Percentiles rank a stretch among this genome's conserved stretches.
Conservation (phyloP, 2,888 invertebrate genomes). For the Buathra laborator region DNA sequence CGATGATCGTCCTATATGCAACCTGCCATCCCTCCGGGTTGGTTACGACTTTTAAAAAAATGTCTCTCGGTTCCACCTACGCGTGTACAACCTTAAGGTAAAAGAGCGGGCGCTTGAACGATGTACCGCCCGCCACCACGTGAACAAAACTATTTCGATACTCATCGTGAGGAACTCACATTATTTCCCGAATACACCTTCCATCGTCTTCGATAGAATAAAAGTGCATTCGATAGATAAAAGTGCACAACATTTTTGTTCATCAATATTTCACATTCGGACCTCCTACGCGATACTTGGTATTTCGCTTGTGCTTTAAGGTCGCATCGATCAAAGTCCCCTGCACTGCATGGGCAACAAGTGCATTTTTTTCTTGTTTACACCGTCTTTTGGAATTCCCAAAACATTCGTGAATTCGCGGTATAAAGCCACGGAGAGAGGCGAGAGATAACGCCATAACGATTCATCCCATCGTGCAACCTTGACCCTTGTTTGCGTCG, state of each 20-base stretch:
- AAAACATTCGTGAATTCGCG: not conserved
- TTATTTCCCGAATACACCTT: not conserved
- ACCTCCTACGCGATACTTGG: not conserved
- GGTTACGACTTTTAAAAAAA: not conserved
- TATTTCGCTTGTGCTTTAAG: not conserved
- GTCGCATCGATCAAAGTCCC: not conserved
- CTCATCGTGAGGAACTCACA: not conserved
- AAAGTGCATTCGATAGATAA: too few relatives aligned
- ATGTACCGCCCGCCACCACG: not conserved
- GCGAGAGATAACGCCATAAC: conserved; percentile 5
- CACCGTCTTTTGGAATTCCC: conserved; percentile 15
- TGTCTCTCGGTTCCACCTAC: conserved; percentile 14
- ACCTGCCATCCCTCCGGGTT: conserved; percentile 37
- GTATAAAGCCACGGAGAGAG: not conserved
- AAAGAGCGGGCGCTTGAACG: too few relatives aligned
- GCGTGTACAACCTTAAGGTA: conserved; percentile 21
- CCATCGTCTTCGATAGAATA: not conserved
- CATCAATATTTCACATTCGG: too few relatives aligned
- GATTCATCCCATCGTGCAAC: conserved; percentile 35
- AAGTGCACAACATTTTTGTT: too few relatives aligned
- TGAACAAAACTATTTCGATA: not conserved
- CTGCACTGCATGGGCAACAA: not conserved
- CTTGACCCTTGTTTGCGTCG: conserved; percentile 59
- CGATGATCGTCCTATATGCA: conserved; percentile 8
- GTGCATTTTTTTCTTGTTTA: conserved; percentile 3